Base-by-base conservation (phyloP, 2,113 vertebrate genomes). In the Abramis brama region DNA sequence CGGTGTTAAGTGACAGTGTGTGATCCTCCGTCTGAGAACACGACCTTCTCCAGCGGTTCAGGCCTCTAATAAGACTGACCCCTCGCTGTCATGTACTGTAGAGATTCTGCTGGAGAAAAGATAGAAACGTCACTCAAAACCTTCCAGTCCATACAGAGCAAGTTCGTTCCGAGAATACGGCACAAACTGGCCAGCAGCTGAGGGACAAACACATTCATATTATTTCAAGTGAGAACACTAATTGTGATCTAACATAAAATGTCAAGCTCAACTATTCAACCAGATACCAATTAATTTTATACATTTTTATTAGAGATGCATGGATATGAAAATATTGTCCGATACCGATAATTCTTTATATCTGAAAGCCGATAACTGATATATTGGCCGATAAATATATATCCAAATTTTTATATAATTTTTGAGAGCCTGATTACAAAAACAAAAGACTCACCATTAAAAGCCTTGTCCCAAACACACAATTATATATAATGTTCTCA, bases 41-140 rank as follows among this genome's bases (percentile, higher is more conserved):
- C 73, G 74, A 82, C 82, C 86, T 86, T 68, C 84, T 89, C 45
- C 21, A 25, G 79, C 70, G 52, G 52, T 55, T 55, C 33, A 43
- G 21, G 33, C 87, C 73, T 79, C 57, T 87, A 89, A 91, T 89
- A 86, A 87, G 83, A 55, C 79, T 88, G 73, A 85, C 82, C 86
- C 80, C 70, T 84, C 19, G 45, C 84, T 85, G 84, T 82, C 84
- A 85, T 71, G 79, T 80, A 76, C 83, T 66, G 64, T 2, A 79
- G 64, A 79, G 52, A 79, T 79, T 79, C 21, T 23, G 47, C 59
- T 11, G 23, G 43, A 68, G 55, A 70, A 23, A 66, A 43, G 45
- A 75, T 77, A 17, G 55, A 70, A 25, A 62, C 30, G 82, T 85
- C 89, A 86, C 84, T 81, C 86, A 82, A 25, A 25, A 62, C 7